phyloP scores from a whole-genome alignment of 1,140 invertebrate genomes.

The Holcopasites calliopsidis region DNA sequence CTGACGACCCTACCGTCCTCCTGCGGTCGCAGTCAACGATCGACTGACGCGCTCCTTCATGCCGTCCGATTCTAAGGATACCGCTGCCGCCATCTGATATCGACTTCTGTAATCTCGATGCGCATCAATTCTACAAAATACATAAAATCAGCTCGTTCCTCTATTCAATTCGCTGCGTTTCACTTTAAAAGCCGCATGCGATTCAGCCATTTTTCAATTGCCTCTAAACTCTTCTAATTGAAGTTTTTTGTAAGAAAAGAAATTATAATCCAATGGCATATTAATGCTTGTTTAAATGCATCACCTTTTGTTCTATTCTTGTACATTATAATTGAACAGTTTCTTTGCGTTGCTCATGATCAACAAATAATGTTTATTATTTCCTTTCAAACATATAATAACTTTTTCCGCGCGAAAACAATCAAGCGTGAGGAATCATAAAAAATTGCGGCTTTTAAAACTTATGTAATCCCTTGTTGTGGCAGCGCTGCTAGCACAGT shows the following conservation, averaged over 20 bases:
- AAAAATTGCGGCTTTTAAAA: neutral
- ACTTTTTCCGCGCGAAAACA: no score
- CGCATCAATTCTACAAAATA: no score
- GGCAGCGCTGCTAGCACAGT: neutral
- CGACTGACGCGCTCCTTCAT: conserved; percentile 29
- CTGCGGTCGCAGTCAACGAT: conserved; percentile 44
- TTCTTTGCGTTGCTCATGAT: no score
- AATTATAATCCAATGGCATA: no score
- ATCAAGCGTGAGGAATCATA: neutral
- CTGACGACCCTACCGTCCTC: conserved; percentile 47
- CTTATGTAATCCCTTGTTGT: neutral
- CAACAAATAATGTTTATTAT: no score
- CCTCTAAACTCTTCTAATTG: no score
- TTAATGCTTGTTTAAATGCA: no score
- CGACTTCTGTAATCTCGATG: neutral
- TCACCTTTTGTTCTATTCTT: no score
- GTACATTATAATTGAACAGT: no score
- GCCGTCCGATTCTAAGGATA: conserved; percentile 5
- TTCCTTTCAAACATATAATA: no score
- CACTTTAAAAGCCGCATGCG: neutral
- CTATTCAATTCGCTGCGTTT: no score
- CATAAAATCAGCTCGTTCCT: neutral
- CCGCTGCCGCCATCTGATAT: conserved; percentile 47
- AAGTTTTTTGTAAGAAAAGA: neutral
- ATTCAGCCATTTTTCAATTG: no score